Evolutionary conservation across 1,140 invertebrate genomes (phyloP).

Genomic region (Megalonaias nervosa): DNA sequence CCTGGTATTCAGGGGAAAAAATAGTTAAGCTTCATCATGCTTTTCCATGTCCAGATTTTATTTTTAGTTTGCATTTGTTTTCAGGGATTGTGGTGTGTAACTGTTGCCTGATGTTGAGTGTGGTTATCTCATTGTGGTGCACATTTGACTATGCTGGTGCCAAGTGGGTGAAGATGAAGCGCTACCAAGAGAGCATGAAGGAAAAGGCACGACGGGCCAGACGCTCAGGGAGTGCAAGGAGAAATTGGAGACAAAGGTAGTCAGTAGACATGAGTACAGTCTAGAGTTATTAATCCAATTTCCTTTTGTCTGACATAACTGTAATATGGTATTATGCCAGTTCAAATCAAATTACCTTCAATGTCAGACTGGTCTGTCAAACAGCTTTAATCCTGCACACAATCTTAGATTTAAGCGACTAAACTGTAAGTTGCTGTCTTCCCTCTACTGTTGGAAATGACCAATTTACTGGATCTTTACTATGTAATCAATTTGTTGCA

Average conservation of each 20-base stretch:
- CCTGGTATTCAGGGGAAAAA: no score
- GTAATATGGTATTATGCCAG: conserved; percentile 11
- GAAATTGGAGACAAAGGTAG: conserved; percentile 92
- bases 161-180: conserved; percentile 96
- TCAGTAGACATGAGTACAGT: neutral
- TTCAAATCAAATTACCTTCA: no score
- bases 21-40: no score
- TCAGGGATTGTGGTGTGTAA: conserved; percentile 87
- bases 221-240: conserved; percentile 82
- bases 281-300: neutral
- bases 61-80: conserved; percentile 36
- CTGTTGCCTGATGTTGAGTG: conserved; percentile 82
- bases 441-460: no score
- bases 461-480: no score
- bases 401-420: no score
- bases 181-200: conserved; percentile 87
- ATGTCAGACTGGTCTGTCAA: no score
- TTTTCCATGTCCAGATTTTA: neutral
- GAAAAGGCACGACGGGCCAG: conserved; percentile 83
- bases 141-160: conserved; percentile 89
- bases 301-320: neutral
- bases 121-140: conserved; percentile 88
- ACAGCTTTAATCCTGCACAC: no score
- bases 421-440: no score
- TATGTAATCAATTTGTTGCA: no score